Evolutionary conservation across 2,888 invertebrate species (phyloP).

Genomic region (Plagodis pulveraria): DNA sequence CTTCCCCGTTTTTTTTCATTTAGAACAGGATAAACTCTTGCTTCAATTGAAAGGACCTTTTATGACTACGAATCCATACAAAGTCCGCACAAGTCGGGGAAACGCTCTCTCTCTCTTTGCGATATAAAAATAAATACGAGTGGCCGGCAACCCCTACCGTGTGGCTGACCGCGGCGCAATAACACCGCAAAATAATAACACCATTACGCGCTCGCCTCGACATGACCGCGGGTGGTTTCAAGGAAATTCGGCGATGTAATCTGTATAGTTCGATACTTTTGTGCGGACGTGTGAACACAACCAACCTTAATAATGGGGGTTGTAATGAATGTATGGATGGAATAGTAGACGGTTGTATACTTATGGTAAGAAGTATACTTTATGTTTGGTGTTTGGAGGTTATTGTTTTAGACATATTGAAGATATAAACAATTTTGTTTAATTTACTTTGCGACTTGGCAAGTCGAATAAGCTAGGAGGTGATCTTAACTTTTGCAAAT

Average conservation of each 20-base stretch:
- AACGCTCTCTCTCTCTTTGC: conserved; percentile 33
- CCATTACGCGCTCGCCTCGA: conserved; percentile 42
- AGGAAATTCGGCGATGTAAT: conserved; percentile 44
- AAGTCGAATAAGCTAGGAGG: no score
- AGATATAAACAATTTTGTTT: no score
- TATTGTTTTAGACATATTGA: no score
- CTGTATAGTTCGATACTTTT: conserved; percentile 32
- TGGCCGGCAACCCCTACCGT: conserved; percentile 33
- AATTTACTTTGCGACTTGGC: no score
- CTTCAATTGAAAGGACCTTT: conserved; percentile 5
- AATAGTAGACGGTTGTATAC: no score
- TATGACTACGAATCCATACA: conserved; percentile 23
- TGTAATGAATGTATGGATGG: conserved; percentile 33
- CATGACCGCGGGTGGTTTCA: conserved; percentile 37
- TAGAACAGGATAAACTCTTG: conserved; percentile 23
- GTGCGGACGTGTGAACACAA: conserved; percentile 34
- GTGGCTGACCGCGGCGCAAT: conserved; percentile 36
- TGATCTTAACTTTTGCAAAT: no score
- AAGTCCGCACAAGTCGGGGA: conserved; percentile 30
- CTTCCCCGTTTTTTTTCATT: neutral
- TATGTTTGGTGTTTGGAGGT: no score
- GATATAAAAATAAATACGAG: conserved; percentile 35
- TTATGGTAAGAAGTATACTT: no score
- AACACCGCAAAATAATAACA: conserved; percentile 56
- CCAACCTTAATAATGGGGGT: conserved; percentile 33